Evolutionary conservation across 1,140 invertebrate species (phyloP), one percentile per base, ranked within the genome.

Genomic region (Galleria mellonella): DNA sequence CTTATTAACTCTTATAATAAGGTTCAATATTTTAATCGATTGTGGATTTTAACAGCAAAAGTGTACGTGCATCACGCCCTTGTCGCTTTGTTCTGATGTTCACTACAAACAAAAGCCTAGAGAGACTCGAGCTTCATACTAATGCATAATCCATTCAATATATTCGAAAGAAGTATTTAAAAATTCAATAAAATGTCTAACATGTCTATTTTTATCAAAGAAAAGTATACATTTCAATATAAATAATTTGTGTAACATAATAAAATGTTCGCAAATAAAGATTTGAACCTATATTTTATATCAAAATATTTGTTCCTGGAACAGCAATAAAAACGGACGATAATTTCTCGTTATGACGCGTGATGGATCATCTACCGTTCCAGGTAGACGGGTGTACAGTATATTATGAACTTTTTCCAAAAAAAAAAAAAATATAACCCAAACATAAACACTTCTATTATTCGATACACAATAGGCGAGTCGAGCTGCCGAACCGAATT

Each of bases 381-480:
- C 78, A 82, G 81, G 74, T 83, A 84, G 48, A 64, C 51, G 60
- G 54, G 39, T 58, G 65, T 44, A n/a, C n/a, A n/a, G n/a, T n/a
- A 23, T 23, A 23, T 67, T 64, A 62, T 53, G 43, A 39, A 48
- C 30, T 49, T 58, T 61, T 60, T 74, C 38, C 17, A 43, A 54
- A 73, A 70, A 70, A 75, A 73, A 67, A 54, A 73, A 70, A 70
- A 75, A 73, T 66, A 48, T 47, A 51, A 59, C 62, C 72, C 64
- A 81, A 84, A 82, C 71, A 76, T 60, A 83, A 84, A 84, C 72
- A 82, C 57, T 66, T 72, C 64, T 68, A 73, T 82, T 81, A 72
- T 84, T 55, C 47, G 15, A 33, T 53, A 44, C 40, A 81, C 76
- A 84, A 84, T 72, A 64, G 66, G 53, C 35, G 43, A 41, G 58